These are phyloP conservation scores for Caenorhabditis sp. DNA, from an alignment of 2,888 invertebrate species.

Conservation along the genomic window DNA sequence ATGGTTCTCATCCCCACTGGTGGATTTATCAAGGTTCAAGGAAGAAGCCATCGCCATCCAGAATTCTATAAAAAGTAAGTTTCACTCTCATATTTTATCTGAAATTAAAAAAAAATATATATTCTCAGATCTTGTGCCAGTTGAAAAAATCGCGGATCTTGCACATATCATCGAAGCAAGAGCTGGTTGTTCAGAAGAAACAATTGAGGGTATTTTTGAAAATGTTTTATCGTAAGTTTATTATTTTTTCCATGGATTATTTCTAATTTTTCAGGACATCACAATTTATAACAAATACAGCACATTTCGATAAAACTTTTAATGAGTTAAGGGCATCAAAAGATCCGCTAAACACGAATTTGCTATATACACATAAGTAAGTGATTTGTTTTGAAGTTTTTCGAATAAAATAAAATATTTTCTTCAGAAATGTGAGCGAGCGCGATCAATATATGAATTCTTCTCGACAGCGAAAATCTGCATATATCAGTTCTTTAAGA, in stretches of 20 bases:
- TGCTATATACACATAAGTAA: slow-evolving; percentile 18
- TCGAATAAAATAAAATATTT: neutral
- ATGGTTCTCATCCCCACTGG: slow-evolving; percentile 47
- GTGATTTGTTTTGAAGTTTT: slow-evolving; percentile 2
- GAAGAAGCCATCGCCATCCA: slow-evolving; percentile 17
- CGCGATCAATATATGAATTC: slow-evolving; percentile 4
- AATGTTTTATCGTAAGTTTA: slow-evolving; percentile 7
- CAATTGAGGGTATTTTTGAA: slow-evolving; percentile 6
- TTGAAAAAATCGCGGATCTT: neutral
- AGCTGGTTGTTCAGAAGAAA: slow-evolving; percentile 6
- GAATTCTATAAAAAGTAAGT: slow-evolving; percentile 10
- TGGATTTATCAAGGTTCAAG: slow-evolving; percentile 26
- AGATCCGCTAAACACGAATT: neutral
- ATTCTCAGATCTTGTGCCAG: slow-evolving; percentile 10
- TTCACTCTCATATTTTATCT: neutral
- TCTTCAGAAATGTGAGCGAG: neutral
- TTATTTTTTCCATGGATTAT: neutral
- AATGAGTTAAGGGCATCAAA: slow-evolving; percentile 12
- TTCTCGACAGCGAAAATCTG: slow-evolving; percentile 24
- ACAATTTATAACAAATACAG: neutral
- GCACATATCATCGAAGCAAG: neutral
- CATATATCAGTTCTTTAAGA: slow-evolving; percentile 24
- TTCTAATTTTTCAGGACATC: neutral
- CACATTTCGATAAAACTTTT: slow-evolving; percentile 1
- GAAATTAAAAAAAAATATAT: neutral